A percentile compares a stretch with the other conserved stretches of the same genome.
Conservation (phyloP, 2,797 vertebrate genomes). For the Crocodylus rhombifer region DNA sequence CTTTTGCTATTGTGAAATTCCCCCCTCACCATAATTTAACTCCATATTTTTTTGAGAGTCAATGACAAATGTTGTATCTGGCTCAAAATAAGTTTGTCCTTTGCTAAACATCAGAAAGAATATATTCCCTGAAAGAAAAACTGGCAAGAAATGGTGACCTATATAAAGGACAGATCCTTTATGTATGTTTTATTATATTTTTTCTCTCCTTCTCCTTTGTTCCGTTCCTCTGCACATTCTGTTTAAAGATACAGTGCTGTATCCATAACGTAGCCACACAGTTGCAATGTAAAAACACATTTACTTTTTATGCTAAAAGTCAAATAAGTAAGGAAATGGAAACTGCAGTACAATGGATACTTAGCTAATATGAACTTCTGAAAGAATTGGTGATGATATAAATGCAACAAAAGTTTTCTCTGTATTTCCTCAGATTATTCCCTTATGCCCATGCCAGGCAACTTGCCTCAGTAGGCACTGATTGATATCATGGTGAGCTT, state of each 20-base stretch:
- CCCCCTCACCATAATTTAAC: no score
- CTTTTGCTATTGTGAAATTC: no score
- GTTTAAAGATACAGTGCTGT: not conserved
- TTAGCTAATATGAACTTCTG: not conserved
- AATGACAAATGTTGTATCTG: no score
- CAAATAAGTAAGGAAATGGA: not conserved
- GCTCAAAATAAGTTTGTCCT: no score
- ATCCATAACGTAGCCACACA: not conserved
- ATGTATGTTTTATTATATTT: no score
- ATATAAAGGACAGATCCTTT: no score
- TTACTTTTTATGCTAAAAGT: no score
- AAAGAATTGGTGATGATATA: not conserved
- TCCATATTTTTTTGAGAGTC: no score
- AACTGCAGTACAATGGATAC: not conserved
- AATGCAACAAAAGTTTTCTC: not conserved
- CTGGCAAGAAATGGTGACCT: no score
- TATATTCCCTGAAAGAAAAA: no score
- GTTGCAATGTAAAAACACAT: not conserved
- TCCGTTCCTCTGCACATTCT: not conserved
- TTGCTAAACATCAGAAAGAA: no score
- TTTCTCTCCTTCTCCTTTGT: no score
- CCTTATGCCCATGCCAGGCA: not conserved
- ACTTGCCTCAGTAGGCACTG: not conserved
- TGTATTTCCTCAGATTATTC: not conserved
- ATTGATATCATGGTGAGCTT: not conserved